Evolutionary conservation across 1,140 invertebrate species (phyloP).

Genomic region (Heliconius melpomene): DNA sequence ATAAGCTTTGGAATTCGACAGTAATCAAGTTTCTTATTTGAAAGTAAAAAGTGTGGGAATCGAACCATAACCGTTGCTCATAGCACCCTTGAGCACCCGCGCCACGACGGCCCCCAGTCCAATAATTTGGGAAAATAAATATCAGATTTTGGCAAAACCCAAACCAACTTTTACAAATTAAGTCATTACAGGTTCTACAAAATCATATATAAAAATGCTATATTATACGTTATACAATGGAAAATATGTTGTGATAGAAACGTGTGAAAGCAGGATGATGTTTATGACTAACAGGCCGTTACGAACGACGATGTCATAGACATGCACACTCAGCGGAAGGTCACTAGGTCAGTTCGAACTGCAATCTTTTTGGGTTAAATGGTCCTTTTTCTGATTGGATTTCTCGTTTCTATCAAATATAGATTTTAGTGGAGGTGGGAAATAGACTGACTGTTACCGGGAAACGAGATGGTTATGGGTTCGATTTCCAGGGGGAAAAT

Average conservation of each 20-base stretch:
- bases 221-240: not conserved
- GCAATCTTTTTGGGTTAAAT: not conserved
- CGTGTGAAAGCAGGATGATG: not conserved
- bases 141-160: too few species aligned
- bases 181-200: not conserved
- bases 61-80: too few species aligned
- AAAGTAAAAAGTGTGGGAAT: too few species aligned
- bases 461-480: too few species aligned
- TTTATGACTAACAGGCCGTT: not conserved
- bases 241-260: not conserved
- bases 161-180: too few species aligned
- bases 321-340: constrained; percentile 9
- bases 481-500: too few species aligned
- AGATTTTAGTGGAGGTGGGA: not conserved
- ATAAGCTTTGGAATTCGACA: too few species aligned
- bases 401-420: not conserved
- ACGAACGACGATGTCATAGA: not conserved
- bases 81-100: too few species aligned
- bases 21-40: too few species aligned
- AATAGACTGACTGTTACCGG: too few species aligned
- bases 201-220: not conserved
- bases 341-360: not conserved
- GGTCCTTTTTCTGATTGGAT: not conserved
- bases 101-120: too few species aligned
- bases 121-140: too few species aligned